phyloP scores from a whole-genome alignment of 2,888 invertebrate species.

The Campopleginae sp. region DNA sequence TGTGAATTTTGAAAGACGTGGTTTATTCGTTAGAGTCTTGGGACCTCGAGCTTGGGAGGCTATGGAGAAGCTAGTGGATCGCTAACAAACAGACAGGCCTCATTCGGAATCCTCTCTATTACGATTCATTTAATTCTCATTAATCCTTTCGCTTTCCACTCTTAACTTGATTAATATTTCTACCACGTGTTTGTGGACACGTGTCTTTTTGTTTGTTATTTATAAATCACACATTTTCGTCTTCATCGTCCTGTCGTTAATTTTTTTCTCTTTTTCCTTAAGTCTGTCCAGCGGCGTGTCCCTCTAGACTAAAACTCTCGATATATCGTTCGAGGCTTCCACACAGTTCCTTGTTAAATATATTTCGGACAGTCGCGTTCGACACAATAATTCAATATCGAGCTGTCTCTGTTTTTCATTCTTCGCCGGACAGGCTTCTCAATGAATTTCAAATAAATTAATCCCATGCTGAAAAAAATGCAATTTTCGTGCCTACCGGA shows the following conservation, averaged over 20 bases:
- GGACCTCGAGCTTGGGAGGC: conserved; percentile 82
- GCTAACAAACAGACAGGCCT: conserved; percentile 85
- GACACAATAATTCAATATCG: neutral
- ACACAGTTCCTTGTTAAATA: neutral
- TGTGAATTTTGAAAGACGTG: neutral
- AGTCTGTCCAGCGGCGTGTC: conserved; percentile 1
- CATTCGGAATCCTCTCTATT: conserved; percentile 69
- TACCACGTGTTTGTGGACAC: neutral
- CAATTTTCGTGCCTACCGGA: neutral
- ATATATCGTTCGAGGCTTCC: neutral
- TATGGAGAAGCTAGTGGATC: conserved; percentile 84
- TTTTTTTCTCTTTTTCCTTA: neutral
- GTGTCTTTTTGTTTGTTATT: neutral
- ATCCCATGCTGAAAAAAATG: neutral
- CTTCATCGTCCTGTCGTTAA: neutral
- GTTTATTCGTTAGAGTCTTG: conserved; percentile 78
- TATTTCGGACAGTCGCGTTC: conserved; percentile 9
- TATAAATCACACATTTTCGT: conserved; percentile 35
- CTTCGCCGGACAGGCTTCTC: neutral
- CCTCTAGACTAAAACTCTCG: neutral
- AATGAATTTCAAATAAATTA: neutral
- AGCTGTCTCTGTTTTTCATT: neutral
- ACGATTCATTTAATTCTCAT: conserved; percentile 44
- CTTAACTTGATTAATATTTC: neutral
- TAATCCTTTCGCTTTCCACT: conserved; percentile 34